phyloP scores from a whole-genome alignment of 2,113 vertebrate genomes.

The Octodon degus region DNA sequence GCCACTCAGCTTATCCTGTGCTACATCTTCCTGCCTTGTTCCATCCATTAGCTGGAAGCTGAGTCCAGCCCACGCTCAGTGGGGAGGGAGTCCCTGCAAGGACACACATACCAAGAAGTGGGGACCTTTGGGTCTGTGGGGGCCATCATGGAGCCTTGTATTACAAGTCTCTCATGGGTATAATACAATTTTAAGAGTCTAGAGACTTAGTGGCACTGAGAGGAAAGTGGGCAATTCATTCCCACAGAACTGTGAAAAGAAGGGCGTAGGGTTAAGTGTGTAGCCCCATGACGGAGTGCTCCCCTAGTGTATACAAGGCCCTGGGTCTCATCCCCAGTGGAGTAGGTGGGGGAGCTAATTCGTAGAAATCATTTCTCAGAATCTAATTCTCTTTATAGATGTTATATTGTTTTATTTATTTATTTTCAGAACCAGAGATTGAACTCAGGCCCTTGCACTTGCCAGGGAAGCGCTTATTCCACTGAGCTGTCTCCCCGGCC shows the following conservation, averaged over 20 bases:
- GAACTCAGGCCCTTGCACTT: background rate
- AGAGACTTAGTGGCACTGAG: background rate
- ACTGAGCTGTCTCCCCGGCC: no score
- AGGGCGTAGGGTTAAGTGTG: background rate
- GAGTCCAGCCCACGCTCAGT: background rate
- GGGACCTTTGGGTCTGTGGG: background rate
- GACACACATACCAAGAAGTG: background rate
- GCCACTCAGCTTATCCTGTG: background rate
- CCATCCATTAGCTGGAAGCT: background rate
- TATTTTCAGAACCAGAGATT: no score
- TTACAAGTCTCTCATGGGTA: background rate
- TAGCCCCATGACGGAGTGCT: background rate
- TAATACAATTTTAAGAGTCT: background rate
- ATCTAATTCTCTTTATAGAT: background rate
- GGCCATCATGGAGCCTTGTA: background rate
- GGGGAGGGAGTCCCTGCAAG: background rate
- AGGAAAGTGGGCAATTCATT: background rate
- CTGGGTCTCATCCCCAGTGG: background rate
- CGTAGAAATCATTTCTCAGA: constrained; percentile 33
- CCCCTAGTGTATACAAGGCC: background rate
- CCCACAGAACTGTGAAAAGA: background rate
- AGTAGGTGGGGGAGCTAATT: background rate
- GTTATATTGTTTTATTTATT: background rate
- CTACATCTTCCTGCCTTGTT: background rate
- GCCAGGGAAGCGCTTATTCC: no score